A percentile compares a stretch with the other conserved stretches of the same genome.
Evolutionary conservation across 1,140 invertebrate genomes (phyloP).

Genomic region (Chelonus insularis): DNA sequence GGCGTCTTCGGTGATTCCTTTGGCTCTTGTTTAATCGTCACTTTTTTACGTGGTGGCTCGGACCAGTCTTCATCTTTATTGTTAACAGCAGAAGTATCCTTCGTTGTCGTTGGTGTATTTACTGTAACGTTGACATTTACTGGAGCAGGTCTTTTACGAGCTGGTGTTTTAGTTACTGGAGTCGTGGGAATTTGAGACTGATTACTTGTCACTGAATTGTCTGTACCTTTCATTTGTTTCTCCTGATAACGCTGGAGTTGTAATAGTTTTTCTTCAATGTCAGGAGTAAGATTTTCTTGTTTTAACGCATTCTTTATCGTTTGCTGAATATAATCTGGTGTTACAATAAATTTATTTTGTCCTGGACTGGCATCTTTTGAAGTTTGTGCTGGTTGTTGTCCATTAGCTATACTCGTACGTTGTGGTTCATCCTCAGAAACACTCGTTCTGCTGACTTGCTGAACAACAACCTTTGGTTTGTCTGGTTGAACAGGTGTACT

Average conservation of each 20-base stretch:
- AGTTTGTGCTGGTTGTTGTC: constrained; percentile 53
- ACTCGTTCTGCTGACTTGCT: constrained; percentile 41
- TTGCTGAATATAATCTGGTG: constrained; percentile 87
- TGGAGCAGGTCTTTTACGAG: constrained; percentile 48
- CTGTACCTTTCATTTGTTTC: constrained; percentile 70
- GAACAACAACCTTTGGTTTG: constrained; percentile 56
- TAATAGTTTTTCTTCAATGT: constrained; percentile 89
- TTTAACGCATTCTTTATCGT: constrained; percentile 82
- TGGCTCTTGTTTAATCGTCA: constrained; percentile 46
- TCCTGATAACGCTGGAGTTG: constrained; percentile 87
- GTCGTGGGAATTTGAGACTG: constrained; percentile 45
- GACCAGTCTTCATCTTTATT: constrained; percentile 65
- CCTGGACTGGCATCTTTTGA: constrained; percentile 46
- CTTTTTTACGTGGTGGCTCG: constrained; percentile 60
- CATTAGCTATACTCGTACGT: constrained; percentile 50
- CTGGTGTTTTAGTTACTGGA: constrained; percentile 43
- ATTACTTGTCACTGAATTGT: constrained; percentile 42
- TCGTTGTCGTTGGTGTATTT: not conserved
- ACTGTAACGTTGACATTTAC: not conserved
- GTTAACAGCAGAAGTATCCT: constrained; percentile 39
- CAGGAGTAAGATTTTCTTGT: constrained; percentile 86
- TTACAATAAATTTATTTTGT: constrained; percentile 78
- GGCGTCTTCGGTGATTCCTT: constrained; percentile 18
- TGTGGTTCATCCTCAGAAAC: constrained; percentile 49
- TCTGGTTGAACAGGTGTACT: constrained; percentile 29